Percentiles rank a stretch among this genome's conserved stretches.
Evolutionary conservation across 2,113 vertebrate species (phyloP).

Genomic region (Xerus inauris): DNA sequence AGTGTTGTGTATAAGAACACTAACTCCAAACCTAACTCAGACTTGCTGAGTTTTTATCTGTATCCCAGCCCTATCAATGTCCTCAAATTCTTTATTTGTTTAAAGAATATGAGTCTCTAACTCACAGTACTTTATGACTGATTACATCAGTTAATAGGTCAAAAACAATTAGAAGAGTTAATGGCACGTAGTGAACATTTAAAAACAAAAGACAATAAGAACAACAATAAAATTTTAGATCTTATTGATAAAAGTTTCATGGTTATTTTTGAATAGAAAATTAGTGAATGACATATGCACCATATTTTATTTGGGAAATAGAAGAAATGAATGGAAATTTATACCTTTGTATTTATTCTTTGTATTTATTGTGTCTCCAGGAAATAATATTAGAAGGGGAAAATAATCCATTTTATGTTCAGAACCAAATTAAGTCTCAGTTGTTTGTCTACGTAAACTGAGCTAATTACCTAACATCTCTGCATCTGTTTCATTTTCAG

Average conservation of each 20-base stretch:
- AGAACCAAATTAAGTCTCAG: neutral
- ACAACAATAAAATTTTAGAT: accelerated
- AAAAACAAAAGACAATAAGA: neutral
- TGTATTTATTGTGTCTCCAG: neutral
- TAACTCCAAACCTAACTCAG: neutral
- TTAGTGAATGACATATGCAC: neutral
- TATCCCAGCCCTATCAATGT: accelerated
- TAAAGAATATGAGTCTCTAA: accelerated
- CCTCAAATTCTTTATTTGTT: neutral
- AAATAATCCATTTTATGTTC: neutral
- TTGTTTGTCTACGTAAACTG: neutral
- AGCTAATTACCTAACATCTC: neutral
- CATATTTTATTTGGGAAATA: neutral
- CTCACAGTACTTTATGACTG: no score
- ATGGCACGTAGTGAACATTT: accelerated
- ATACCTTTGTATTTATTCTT: neutral
- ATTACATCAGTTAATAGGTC: neutral
- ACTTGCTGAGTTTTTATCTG: neutral
- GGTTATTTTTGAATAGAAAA: neutral
- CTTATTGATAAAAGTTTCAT: neutral
- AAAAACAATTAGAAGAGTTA: accelerated
- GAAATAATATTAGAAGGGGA: neutral
- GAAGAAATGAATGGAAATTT: no score
- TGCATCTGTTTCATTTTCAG: neutral
- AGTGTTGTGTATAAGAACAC: neutral